phyloP scores from a whole-genome alignment of 2,113 vertebrate genomes.

The Sinosuthora webbiana region DNA sequence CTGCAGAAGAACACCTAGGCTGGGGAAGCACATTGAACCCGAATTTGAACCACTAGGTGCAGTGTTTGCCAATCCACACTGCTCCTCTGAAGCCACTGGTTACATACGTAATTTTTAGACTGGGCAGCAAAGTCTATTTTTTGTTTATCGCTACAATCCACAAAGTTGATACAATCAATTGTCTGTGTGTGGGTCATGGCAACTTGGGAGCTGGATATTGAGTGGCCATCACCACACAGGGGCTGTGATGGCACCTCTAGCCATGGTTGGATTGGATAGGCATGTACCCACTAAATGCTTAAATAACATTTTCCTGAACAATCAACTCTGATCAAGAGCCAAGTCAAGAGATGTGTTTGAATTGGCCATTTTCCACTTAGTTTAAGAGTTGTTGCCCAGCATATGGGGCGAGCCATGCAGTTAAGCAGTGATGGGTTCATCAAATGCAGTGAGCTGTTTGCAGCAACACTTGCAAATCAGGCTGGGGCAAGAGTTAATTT shows the following conservation, averaged over 20 bases:
- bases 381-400: neutral
- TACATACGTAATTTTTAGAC: neutral
- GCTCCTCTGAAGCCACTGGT: neutral
- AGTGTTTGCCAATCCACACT: neutral
- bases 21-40: neutral
- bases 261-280: accelerated
- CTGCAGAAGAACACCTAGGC: neutral
- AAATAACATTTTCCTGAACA: neutral
- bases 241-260: neutral
- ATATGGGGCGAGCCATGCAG: neutral
- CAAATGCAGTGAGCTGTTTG: neutral
- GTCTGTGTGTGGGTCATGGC: neutral
- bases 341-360: neutral
- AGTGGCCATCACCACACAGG: neutral
- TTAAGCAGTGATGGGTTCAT: neutral
- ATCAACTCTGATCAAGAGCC: neutral
- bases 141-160: neutral
- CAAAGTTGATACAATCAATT: neutral
- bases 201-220: neutral
- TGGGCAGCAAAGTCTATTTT: neutral
- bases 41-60: neutral
- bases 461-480: conserved; percentile 10
- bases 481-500: conserved; percentile 14
- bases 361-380: neutral
- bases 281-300: neutral